Conservation (phyloP, 53 echinoderm and acorn worm genomes). For the Patiria pectinifera region DNA sequence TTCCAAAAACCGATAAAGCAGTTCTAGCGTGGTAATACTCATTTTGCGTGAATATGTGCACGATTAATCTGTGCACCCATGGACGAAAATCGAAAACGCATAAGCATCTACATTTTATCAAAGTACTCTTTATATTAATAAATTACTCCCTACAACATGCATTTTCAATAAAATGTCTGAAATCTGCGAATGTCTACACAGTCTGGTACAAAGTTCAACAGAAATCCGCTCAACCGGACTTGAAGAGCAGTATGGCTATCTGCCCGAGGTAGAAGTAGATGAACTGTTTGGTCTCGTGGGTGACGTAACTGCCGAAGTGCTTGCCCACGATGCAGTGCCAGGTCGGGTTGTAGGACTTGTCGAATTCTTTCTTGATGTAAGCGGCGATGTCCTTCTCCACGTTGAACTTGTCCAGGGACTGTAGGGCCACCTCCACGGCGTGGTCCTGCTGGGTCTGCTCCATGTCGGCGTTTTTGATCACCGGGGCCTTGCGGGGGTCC, state of each 20-base stretch:
- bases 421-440: slow-evolving; percentile 77
- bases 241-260: slow-evolving; percentile 79
- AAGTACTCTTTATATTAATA: no score
- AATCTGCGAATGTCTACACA: neutral
- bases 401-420: slow-evolving; percentile 82
- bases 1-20: no score
- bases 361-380: slow-evolving; percentile 90
- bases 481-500: slow-evolving; percentile 21
- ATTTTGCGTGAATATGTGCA: no score
- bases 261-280: slow-evolving; percentile 91
- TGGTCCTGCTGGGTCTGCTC: slow-evolving; percentile 39
- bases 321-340: slow-evolving; percentile 92
- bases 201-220: neutral
- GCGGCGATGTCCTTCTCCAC: slow-evolving; percentile 95
- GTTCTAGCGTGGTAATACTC: no score
- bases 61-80: no score
- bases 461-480: slow-evolving; percentile 63
- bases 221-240: slow-evolving; percentile 74
- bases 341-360: slow-evolving; percentile 87
- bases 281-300: slow-evolving; percentile 95
- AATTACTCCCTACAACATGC: neutral
- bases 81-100: no score
- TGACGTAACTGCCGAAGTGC: slow-evolving; percentile 94
- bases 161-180: no score
- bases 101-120: no score